Percentiles rank a stretch among this genome's conserved stretches.
These are phyloP conservation scores for Mythimna albipuncta DNA, from an alignment of 2,888 invertebrate species.

Conservation along the genomic window DNA sequence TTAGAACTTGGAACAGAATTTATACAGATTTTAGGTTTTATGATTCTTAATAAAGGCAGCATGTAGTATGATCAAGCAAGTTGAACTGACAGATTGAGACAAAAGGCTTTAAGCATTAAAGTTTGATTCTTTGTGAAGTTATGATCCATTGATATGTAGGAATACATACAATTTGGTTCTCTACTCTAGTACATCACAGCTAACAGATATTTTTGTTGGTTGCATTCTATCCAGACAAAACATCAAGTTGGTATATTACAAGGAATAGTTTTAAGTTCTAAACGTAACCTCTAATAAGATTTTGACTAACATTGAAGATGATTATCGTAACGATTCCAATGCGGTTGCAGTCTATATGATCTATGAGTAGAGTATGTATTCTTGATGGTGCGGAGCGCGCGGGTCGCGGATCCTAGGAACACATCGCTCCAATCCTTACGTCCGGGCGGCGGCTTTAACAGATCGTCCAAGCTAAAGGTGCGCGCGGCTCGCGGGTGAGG, in stretches of 20 bases:
- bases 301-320: slow-evolving; percentile 31
- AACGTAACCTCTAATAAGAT: slow-evolving; percentile 24
- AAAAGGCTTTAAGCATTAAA: slow-evolving; percentile 54
- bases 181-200: slow-evolving; percentile 51
- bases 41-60: slow-evolving; percentile 40
- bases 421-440: slow-evolving; percentile 92
- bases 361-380: slow-evolving; percentile 45
- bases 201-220: slow-evolving; percentile 34
- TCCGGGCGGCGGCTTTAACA: slow-evolving; percentile 95
- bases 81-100: slow-evolving; percentile 40
- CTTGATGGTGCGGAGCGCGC: slow-evolving; percentile 81
- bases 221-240: slow-evolving; percentile 34
- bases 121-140: slow-evolving; percentile 35
- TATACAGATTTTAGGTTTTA: slow-evolving; percentile 28
- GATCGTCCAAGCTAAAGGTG: slow-evolving; percentile 97
- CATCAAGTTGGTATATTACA: slow-evolving; percentile 27
- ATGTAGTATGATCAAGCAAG: slow-evolving; percentile 36
- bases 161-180: slow-evolving; percentile 23
- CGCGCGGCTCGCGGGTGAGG: slow-evolving; percentile 93
- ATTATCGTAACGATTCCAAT: slow-evolving; percentile 31
- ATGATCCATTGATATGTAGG: slow-evolving; percentile 33
- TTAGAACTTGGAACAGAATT: slow-evolving; percentile 8
- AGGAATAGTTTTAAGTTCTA: slow-evolving; percentile 9
- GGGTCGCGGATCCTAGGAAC: slow-evolving; percentile 74
- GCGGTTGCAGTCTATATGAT: slow-evolving; percentile 49